These are phyloP conservation scores for Dione vanillae DNA, from an alignment of 2,888 invertebrate genomes.

Conservation along the genomic window DNA sequence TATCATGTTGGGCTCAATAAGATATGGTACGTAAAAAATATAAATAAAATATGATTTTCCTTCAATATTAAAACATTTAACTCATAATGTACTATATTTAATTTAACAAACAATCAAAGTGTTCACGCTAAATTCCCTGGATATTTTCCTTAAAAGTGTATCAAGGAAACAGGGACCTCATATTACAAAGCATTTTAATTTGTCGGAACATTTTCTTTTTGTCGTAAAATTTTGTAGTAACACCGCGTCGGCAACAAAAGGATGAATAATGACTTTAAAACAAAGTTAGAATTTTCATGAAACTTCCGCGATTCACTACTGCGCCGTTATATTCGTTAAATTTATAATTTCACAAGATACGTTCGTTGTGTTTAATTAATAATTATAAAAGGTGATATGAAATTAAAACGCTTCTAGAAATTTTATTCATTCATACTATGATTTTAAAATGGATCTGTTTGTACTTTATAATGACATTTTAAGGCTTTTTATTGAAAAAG, in stretches of 20 bases:
- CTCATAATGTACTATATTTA: background rate
- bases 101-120: slow-evolving; percentile 11
- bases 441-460: background rate
- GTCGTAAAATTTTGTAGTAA: slow-evolving; percentile 76
- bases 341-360: slow-evolving; percentile 42
- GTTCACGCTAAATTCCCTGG: slow-evolving; percentile 30
- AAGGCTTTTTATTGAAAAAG: no score
- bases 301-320: slow-evolving; percentile 67
- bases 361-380: slow-evolving; percentile 35
- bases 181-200: slow-evolving; percentile 76
- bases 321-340: slow-evolving; percentile 47
- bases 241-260: slow-evolving; percentile 76
- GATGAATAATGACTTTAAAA: slow-evolving; percentile 81
- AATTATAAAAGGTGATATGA: background rate
- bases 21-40: no score
- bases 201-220: slow-evolving; percentile 75
- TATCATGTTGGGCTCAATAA: no score
- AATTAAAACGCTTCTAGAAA: background rate
- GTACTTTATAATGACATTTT: no score
- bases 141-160: slow-evolving; percentile 48
- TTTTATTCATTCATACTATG: background rate
- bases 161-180: slow-evolving; percentile 52
- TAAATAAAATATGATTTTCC: no score
- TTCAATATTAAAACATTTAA: background rate
- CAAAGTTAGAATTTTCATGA: slow-evolving; percentile 77